Conservation (phyloP, 92 coral and sea anemone genomes). For the Porites cylindrica region DNA sequence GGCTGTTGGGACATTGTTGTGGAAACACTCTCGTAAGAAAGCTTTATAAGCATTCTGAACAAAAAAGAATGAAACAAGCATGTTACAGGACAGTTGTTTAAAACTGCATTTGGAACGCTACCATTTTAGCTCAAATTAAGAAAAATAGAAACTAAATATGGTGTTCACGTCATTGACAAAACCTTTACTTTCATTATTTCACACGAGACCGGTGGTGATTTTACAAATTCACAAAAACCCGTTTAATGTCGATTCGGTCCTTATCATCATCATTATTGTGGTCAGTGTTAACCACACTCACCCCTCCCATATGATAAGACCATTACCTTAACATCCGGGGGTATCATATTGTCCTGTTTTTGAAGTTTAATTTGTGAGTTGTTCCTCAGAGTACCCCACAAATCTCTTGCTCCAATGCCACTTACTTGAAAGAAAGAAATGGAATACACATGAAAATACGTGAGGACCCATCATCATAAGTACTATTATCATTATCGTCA, state of each 20-base stretch:
- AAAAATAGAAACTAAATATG: no score
- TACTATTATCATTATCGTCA: no score
- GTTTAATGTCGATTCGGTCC: no score
- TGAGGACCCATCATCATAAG: no score
- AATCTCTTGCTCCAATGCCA: constrained; percentile 88
- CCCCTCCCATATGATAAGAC: not conserved
- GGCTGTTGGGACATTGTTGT: constrained; percentile 81
- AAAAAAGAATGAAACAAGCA: not conserved
- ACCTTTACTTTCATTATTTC: not conserved
- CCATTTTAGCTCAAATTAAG: no score
- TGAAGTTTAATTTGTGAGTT: constrained; percentile 83
- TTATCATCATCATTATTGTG: not conserved
- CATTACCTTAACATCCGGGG: constrained; percentile 87
- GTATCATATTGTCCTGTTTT: constrained; percentile 82
- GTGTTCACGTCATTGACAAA: not conserved
- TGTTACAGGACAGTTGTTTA: no score
- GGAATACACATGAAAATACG: not conserved
- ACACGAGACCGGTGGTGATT: no score
- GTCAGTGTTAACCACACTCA: not conserved
- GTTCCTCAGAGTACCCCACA: constrained; percentile 85
- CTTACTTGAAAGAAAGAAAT: constrained; percentile 41
- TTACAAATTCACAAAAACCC: no score
- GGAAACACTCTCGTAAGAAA: constrained; percentile 91
- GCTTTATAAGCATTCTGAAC: constrained; percentile 87
- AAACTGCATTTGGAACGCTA: no score